A percentile compares a stretch with the other conserved stretches of the same genome.
Evolutionary conservation across 2,797 vertebrate species (phyloP).

Genomic region (Molothrus aeneus): DNA sequence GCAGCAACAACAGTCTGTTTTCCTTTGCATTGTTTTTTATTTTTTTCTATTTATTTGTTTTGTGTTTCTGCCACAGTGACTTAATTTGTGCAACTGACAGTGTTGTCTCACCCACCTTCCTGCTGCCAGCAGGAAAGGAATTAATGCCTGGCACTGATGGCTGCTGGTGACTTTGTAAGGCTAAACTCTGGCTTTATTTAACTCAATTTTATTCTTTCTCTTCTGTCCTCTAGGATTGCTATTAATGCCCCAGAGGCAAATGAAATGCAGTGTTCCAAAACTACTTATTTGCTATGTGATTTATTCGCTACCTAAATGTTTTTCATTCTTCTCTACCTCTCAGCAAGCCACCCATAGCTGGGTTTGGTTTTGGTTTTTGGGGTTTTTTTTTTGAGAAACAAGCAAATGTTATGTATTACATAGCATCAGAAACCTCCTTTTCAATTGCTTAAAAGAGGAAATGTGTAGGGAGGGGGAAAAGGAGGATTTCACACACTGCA

Average conservation of each 20-base stretch:
- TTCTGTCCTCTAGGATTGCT: constrained; percentile 22
- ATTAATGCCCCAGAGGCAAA: constrained; percentile 35
- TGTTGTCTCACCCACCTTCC: constrained; percentile 48
- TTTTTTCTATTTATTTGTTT: constrained; percentile 24
- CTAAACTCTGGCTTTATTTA: constrained; percentile 51
- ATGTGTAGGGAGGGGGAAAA: not conserved
- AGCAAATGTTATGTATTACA: not conserved
- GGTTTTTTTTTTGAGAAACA: not conserved
- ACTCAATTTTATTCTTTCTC: constrained; percentile 41
- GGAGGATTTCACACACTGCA: not conserved
- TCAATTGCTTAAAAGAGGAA: not conserved
- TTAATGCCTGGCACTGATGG: constrained; percentile 48
- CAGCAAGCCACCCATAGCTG: not conserved
- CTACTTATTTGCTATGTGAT: constrained; percentile 20
- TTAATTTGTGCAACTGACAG: constrained; percentile 50
- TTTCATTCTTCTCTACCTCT: constrained; percentile 29
- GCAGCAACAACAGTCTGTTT: constrained; percentile 18
- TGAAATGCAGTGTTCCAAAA: constrained; percentile 26
- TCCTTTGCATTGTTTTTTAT: constrained; percentile 15
- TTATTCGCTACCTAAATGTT: constrained; percentile 28
- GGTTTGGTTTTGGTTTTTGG: not conserved
- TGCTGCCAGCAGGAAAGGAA: constrained; percentile 57
- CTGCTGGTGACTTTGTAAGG: constrained; percentile 45
- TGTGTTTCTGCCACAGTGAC: constrained; percentile 54
- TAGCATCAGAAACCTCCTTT: not conserved